Evolutionary conservation across 2,888 invertebrate species (phyloP), one percentile per base, ranked within the genome.

Genomic region (Griposia aprilina): DNA sequence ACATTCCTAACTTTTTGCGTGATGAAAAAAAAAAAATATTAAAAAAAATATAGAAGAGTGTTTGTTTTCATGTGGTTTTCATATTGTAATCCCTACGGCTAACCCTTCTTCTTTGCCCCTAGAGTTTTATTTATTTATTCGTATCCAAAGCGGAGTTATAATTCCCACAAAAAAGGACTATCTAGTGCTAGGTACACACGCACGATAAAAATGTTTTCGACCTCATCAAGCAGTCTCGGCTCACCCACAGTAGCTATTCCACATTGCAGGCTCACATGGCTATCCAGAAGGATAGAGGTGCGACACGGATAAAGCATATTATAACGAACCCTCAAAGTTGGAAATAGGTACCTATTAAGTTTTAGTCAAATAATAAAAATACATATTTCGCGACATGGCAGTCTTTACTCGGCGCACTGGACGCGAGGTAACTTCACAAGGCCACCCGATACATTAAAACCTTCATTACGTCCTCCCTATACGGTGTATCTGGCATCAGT

Each of bases 1-100:
- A 80, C 72, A 72, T 86, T 81, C 75, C 65, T 62, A 52, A 17
- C 13, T 50, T 60, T 76, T 45, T 30, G 23, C 41, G 55, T 68
- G 41, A 55, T 23, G 15, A 80, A 80, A 5, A n/a, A 48, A 52
- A 76, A 63, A 63, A 66, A 74, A 1, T 15, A n/a, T 3, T n/a
- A 5, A 41, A 59, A 60, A 2, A 45, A 57, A 57, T 26, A 1
- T 50, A 36, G 1, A 45, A 26, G 3, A 23, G 1, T 30, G 20
- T 36, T 70, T 30, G 7, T 45, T 41, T 41, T 41, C 8, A 41
- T 41, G 5, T 70, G n/a, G 7, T 45, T 41, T 41, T 41, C 8
- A 41, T 41, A 41, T 10, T 36, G 15, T 57, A 57, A 36, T 52
- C 26, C 11, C 8, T 57, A 55, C 20, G 17, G 0, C 41, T 26